Conservation (phyloP, 2,888 invertebrate genomes). For the Hetaerina titia region DNA sequence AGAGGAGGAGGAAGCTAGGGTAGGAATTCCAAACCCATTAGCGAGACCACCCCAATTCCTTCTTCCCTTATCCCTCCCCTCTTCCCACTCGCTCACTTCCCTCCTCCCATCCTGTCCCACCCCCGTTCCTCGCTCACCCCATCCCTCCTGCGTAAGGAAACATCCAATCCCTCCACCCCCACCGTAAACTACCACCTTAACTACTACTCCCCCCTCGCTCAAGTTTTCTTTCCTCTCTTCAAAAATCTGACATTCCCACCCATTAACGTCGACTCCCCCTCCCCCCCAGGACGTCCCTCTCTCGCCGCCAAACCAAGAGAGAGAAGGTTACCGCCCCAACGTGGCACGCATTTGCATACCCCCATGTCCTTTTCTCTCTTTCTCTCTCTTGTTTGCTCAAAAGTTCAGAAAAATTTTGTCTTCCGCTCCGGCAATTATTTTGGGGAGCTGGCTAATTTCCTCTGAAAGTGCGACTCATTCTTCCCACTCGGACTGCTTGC, state of each 20-base stretch:
- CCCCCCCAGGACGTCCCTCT: background rate
- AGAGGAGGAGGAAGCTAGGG: background rate
- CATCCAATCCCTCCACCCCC: background rate
- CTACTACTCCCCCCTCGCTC: conserved; percentile 11
- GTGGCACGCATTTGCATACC: background rate
- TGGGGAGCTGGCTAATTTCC: conserved; percentile 18
- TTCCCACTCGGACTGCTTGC: conserved; percentile 19
- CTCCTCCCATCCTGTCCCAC: background rate
- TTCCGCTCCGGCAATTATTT: conserved; percentile 27
- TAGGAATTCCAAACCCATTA: conserved; percentile 61
- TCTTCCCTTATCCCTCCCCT: conserved; percentile 9
- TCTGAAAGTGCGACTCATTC: conserved; percentile 20
- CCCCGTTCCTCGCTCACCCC: background rate
- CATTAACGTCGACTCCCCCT: conserved; percentile 10
- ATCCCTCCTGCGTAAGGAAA: background rate
- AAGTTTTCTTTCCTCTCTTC: conserved; percentile 47
- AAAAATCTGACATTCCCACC: conserved; percentile 59
- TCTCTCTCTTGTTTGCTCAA: conserved; percentile 35
- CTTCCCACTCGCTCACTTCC: background rate
- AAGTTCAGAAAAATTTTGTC: conserved; percentile 35
- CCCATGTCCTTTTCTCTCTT: background rate
- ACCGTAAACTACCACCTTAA: conserved; percentile 29
- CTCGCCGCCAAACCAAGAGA: background rate
- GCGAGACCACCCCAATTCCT: conserved; percentile 55
- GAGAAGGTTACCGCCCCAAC: background rate